Conservation (phyloP, 2,888 invertebrate species). For the Mimas tiliae region DNA sequence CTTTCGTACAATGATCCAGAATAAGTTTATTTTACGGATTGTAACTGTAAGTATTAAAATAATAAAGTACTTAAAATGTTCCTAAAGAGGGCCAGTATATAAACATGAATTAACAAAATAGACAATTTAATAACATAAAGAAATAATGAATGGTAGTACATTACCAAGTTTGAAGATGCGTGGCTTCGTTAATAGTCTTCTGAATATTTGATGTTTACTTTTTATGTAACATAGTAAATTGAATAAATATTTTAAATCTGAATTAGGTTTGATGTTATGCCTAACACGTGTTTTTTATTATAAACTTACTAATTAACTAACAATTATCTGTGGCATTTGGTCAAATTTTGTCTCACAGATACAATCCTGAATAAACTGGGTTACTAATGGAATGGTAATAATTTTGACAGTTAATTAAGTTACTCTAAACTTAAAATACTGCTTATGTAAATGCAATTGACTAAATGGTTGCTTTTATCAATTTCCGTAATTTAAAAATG, state of each 20-base stretch:
- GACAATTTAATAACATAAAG: background rate
- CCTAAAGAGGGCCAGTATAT: constrained; percentile 1
- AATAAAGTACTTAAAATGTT: constrained; percentile 16
- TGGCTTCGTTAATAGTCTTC: too few relatives aligned
- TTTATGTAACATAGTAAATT: too few relatives aligned
- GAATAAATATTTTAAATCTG: too few relatives aligned
- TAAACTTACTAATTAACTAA: background rate
- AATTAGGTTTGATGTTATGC: too few relatives aligned
- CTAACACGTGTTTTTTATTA: too few relatives aligned
- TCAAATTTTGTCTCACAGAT: constrained; percentile 8
- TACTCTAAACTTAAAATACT: background rate
- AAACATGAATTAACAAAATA: background rate
- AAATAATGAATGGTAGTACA: background rate
- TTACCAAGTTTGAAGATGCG: too few relatives aligned
- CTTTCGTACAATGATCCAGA: background rate
- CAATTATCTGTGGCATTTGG: background rate
- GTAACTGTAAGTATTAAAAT: constrained; percentile 6
- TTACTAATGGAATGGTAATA: background rate
- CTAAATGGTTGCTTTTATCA: constrained; percentile 1
- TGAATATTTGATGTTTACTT: too few relatives aligned
- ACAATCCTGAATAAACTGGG: constrained; percentile 21
- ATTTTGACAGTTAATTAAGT: background rate
- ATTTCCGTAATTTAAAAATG: background rate
- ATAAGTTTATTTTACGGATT: constrained; percentile 9
- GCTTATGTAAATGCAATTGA: background rate